phyloP scores from a whole-genome alignment of 2,888 invertebrate species.

The Heteromyza rotundicornis region DNA sequence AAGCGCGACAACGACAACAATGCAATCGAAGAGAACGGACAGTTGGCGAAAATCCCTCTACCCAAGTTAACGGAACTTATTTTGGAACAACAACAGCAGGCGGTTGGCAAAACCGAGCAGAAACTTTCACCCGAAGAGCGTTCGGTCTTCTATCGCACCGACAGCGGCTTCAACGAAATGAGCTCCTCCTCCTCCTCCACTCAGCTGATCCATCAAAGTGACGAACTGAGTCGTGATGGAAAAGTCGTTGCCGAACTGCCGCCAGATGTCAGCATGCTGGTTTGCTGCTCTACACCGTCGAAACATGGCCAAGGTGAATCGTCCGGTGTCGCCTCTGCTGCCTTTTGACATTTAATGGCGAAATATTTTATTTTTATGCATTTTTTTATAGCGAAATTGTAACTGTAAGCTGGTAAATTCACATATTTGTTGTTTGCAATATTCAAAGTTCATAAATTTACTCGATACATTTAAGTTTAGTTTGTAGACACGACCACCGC shows the following conservation, averaged over 20 bases:
- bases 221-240: not conserved
- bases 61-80: conserved; percentile 12
- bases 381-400: not conserved
- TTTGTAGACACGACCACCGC: not conserved
- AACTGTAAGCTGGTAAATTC: not conserved
- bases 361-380: not conserved
- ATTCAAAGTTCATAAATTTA: not conserved
- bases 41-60: conserved; percentile 10
- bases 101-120: not conserved
- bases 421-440: not conserved
- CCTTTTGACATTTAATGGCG: not conserved
- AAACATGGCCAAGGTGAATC: not conserved
- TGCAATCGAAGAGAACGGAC: not conserved
- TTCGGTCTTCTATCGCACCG: conserved; percentile 49
- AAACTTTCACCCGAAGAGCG: conserved; percentile 8
- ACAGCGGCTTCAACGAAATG: conserved; percentile 61
- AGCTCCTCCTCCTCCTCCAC: conserved; percentile 30
- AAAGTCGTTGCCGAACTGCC: not conserved
- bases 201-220: not conserved
- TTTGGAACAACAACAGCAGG: not conserved
- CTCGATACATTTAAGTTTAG: not conserved
- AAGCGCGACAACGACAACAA: conserved; percentile 14
- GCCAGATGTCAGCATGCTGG: not conserved
- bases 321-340: not conserved
- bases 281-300: not conserved